A percentile compares a stretch with the other conserved stretches of the same genome.
Conservation (phyloP, 2,113 vertebrate species). For the Taurulus bubalis region DNA sequence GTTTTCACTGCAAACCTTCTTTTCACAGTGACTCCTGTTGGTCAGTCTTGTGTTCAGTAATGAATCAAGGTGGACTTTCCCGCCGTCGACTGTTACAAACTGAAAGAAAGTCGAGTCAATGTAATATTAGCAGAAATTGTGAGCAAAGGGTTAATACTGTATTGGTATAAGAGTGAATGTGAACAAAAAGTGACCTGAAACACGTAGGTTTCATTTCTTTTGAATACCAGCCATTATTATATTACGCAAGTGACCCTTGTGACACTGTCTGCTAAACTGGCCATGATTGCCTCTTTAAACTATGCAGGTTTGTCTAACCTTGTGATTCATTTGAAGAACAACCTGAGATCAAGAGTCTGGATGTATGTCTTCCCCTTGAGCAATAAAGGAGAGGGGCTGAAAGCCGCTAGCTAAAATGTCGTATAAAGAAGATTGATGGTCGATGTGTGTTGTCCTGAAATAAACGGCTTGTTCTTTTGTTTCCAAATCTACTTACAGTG, state of each 20-base stretch:
- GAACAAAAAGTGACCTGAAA: background rate
- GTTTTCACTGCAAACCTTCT: background rate
- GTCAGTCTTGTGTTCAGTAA: background rate
- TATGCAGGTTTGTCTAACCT: conserved; percentile 7
- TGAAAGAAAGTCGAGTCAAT: background rate
- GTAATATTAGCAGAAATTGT: background rate
- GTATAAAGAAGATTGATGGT: background rate
- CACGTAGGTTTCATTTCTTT: conserved; percentile 5
- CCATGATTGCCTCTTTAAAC: conserved; percentile 29
- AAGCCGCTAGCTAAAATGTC: background rate
- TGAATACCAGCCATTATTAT: conserved; percentile 1
- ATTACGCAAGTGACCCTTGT: background rate
- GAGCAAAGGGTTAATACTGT: background rate
- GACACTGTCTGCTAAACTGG: background rate
- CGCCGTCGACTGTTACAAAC: background rate
- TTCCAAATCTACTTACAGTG: background rate
- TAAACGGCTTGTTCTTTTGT: background rate
- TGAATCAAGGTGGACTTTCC: background rate
- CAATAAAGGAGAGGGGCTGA: conserved; percentile 9
- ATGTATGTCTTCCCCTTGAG: conserved; percentile 4
- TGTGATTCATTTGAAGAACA: conserved; percentile 23
- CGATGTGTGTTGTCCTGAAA: conserved; percentile 5
- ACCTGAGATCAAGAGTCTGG: conserved; percentile 7
- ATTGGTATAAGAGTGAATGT: conserved; percentile 4
- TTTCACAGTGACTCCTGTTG: too few relatives aligned